These are phyloP conservation scores for Ictidomys tridecemlineatus DNA, from an alignment of 2,113 vertebrate species.

Conservation along the genomic window DNA sequence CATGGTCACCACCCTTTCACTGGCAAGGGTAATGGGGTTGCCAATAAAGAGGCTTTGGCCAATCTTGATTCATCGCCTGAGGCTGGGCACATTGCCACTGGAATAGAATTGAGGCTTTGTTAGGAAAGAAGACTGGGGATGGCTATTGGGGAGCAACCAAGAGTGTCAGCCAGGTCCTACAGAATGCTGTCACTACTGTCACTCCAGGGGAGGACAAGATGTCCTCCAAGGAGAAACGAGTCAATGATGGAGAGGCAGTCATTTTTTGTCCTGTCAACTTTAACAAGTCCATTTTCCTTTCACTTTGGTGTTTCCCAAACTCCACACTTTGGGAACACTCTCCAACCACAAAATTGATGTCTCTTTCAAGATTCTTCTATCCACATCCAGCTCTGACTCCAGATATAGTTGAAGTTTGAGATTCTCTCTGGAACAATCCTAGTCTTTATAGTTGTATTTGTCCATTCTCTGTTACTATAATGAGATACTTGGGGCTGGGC, in stretches of 20 bases:
- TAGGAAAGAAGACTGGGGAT: not conserved
- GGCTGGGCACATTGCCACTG: not conserved
- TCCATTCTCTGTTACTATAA: not conserved
- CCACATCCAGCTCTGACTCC: not conserved
- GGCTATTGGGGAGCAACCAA: not conserved
- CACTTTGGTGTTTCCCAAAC: too few species aligned
- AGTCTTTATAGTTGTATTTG: not conserved
- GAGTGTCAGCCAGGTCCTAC: not conserved
- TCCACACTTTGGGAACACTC: not conserved
- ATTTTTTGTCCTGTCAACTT: not conserved
- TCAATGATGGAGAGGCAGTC: too few species aligned
- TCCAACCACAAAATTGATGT: not conserved
- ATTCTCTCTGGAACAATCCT: not conserved
- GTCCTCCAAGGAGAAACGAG: not conserved
- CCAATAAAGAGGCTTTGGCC: not conserved
- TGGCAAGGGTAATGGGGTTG: not conserved
- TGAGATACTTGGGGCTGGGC: not conserved
- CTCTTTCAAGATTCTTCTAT: not conserved
- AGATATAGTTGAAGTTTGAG: not conserved
- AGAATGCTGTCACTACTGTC: not conserved
- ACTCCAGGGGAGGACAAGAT: too few species aligned
- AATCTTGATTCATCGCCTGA: not conserved
- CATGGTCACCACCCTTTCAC: not conserved
- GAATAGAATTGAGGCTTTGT: slow-evolving; percentile 40
- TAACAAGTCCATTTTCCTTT: not conserved